Percentiles rank a stretch among this genome's conserved stretches.
Conservation (phyloP, 2,113 vertebrate genomes). For the Rhinichthys klamathensis region DNA sequence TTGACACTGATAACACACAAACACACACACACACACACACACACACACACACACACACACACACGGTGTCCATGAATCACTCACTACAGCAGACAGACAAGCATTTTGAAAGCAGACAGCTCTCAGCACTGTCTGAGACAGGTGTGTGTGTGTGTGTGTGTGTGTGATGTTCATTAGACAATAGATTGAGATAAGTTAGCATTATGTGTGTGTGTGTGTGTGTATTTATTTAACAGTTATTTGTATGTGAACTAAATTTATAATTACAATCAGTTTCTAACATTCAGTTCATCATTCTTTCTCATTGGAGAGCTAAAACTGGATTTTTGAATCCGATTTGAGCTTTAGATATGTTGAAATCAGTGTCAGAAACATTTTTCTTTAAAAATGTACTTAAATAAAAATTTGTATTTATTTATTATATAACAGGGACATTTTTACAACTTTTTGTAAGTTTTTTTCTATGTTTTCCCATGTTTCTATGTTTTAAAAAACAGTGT, state of each 20-base stretch:
- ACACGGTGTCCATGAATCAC: neutral
- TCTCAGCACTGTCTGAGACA: neutral
- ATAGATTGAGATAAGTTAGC: neutral
- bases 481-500: neutral
- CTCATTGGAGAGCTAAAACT: neutral
- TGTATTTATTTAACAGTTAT: neutral
- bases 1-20: neutral
- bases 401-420: no score
- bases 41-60: slow-evolving; percentile 21
- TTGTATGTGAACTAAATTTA: neutral
- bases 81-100: slow-evolving; percentile 25
- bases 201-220: neutral
- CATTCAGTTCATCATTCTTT: neutral
- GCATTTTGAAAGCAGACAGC: slow-evolving; percentile 32
- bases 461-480: neutral
- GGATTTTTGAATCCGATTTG: neutral
- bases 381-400: no score
- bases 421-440: no score
- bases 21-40: slow-evolving; percentile 26
- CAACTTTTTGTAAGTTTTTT: neutral
- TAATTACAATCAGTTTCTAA: neutral
- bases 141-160: neutral
- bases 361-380: neutral
- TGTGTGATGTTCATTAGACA: neutral
- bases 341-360: neutral